phyloP scores from a whole-genome alignment of 1,140 invertebrate genomes.

The Rhagoletis pomonella region DNA sequence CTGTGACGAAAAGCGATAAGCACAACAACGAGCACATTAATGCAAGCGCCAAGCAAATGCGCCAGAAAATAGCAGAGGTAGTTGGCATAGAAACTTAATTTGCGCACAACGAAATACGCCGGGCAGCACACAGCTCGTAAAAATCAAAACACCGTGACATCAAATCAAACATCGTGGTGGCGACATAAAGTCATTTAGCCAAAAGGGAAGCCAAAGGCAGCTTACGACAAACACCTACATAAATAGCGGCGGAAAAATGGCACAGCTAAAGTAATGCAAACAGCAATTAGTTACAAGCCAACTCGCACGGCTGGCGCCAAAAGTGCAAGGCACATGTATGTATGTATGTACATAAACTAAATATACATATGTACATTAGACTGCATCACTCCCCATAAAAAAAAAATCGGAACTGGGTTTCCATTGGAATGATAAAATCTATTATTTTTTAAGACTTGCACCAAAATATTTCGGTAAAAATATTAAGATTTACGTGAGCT shows the following conservation, averaged over 20 bases:
- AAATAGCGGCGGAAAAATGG: constrained; percentile 1
- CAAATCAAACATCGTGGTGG: constrained; percentile 16
- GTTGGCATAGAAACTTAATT: not conserved
- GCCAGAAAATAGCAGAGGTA: not conserved
- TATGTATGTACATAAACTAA: not conserved
- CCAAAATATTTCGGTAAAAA: too few species aligned
- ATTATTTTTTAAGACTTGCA: too few species aligned
- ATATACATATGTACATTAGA: too few species aligned
- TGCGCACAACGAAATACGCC: not conserved
- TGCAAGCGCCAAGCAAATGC: not conserved
- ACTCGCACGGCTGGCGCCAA: constrained; percentile 22
- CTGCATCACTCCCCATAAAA: too few species aligned
- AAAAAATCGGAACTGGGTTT: too few species aligned
- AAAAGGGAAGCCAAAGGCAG: constrained; percentile 24
- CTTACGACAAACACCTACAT: constrained; percentile 23
- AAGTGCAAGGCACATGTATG: not conserved
- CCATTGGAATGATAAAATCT: too few species aligned
- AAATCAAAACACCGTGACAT: constrained; percentile 11
- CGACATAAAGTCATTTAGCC: not conserved
- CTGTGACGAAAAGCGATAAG: constrained; percentile 31
- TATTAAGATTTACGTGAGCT: too few species aligned
- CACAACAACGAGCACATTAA: not conserved
- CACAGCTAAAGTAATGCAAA: not conserved
- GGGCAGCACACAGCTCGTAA: not conserved
- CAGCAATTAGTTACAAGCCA: constrained; percentile 36